phyloP scores from a whole-genome alignment of 2,797 vertebrate species.

The Pyrocephalus nanus region DNA sequence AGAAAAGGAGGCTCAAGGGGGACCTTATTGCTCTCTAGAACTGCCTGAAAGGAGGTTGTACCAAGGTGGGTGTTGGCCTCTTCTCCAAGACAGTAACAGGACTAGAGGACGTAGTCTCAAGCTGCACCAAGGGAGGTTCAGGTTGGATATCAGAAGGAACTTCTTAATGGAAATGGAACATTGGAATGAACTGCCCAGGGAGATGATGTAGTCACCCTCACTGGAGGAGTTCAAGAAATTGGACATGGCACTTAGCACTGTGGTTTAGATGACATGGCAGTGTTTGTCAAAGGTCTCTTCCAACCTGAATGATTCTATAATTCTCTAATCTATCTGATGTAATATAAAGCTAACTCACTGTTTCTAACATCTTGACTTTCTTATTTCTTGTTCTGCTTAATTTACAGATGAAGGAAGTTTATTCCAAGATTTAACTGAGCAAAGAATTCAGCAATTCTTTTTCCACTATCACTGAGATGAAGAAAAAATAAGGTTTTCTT shows the following conservation, averaged over 20 bases:
- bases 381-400: neutral
- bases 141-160: neutral
- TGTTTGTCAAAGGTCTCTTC: neutral
- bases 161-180: neutral
- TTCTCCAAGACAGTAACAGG: neutral
- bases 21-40: neutral
- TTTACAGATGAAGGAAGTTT: neutral
- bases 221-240: neutral
- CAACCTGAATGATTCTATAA: neutral
- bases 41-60: too few relatives aligned
- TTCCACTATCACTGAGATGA: neutral
- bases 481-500: neutral
- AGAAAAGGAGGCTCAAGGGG: neutral
- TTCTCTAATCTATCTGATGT: neutral
- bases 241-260: accelerated
- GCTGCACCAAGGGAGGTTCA: neutral
- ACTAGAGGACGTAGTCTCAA: neutral
- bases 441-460: neutral
- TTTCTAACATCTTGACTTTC: neutral
- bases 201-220: neutral
- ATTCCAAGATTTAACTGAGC: neutral
- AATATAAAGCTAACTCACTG: neutral
- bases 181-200: neutral
- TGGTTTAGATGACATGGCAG: neutral
- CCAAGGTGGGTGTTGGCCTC: accelerated